Evolutionary conservation across 1,140 invertebrate species (phyloP).

Genomic region (Atta texana): DNA sequence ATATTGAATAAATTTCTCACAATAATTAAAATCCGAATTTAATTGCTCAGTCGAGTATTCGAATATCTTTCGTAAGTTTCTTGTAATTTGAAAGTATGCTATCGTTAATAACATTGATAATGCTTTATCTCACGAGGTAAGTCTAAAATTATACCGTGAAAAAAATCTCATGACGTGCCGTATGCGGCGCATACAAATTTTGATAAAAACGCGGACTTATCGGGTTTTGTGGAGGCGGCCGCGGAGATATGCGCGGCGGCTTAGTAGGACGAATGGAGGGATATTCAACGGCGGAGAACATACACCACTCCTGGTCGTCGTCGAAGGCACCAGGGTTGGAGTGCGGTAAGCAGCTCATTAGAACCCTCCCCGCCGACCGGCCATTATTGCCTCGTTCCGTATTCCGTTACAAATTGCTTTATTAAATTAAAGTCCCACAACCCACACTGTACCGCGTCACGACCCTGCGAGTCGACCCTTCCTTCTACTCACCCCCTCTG

Average conservation of each 20-base stretch:
- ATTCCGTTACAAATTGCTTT: constrained; percentile 86
- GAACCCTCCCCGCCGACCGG: constrained; percentile 84
- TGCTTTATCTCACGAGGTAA: constrained; percentile 1
- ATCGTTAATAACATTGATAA: constrained; percentile 11
- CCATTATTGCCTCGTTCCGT: constrained; percentile 86
- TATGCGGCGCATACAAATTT: constrained; percentile 66
- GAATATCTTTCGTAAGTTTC: neutral
- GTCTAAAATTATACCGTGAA: constrained; percentile 43
- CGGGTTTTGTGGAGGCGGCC: constrained; percentile 63
- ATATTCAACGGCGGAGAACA: constrained; percentile 64
- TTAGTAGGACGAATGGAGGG: constrained; percentile 71
- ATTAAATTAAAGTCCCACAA: constrained; percentile 84
- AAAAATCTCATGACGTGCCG: constrained; percentile 15
- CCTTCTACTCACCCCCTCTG: constrained; percentile 12
- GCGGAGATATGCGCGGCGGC: constrained; percentile 70
- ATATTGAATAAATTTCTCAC: neutral
- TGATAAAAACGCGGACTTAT: constrained; percentile 69
- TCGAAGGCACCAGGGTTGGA: constrained; percentile 75
- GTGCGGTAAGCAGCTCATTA: constrained; percentile 86
- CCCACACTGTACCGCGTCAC: constrained; percentile 77
- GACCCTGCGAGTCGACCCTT: constrained; percentile 66
- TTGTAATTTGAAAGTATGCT: neutral
- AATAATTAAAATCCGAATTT: neutral
- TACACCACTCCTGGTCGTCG: constrained; percentile 60
- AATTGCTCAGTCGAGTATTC: neutral